Base-by-base conservation (phyloP, 2,113 vertebrate genomes). In the Neotragus moschatus region DNA sequence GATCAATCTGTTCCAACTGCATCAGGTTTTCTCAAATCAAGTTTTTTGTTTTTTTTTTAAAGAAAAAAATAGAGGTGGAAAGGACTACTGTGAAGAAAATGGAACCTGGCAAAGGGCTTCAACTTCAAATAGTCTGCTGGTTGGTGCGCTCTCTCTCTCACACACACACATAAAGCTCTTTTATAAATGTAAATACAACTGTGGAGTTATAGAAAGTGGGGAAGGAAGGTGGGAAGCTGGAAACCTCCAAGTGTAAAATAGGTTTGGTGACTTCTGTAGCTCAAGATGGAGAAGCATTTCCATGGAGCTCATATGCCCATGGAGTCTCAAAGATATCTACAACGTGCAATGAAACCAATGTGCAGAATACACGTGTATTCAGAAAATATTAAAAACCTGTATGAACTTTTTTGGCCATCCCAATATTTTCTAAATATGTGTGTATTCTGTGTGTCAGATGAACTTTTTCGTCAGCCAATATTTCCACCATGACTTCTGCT, bases 1-100 rank as follows among this genome's bases (percentile, higher is more conserved):
- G 94, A 96, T 97, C 97, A 79, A 98, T 96, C 98, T 98, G 97
- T 98, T 98, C 98, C 99, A 99, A 99, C 99, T 95, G 98, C 99
- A 99, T 99, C 98, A 97, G 97, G 98, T 99, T 99, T 98, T 98
- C 98, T 98, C 97, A 97, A 98, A 98, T 97, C 97, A 94, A 92
- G 87, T 96, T 88, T 97, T 58, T 2, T 15, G 12, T 13, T 55
- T 17, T 19, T 93, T 51, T 60, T 77, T 93, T 77, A 90, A 92
- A 97, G 97, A 97, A 89, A 91, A 98, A 98, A 97, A 92, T 84
- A 98, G 6, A 98, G 98, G 94, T 94, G 91, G 98, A 98, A 98
- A 98, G 97, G 98, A 98, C 98, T 89, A 95, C 97, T 97, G 96
- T 96, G 97, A 98, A 98, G 98, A 98, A 98, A 98, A 98, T 97